phyloP scores from a whole-genome alignment of 2,797 vertebrate species.

The Gadopsis marmoratus region DNA sequence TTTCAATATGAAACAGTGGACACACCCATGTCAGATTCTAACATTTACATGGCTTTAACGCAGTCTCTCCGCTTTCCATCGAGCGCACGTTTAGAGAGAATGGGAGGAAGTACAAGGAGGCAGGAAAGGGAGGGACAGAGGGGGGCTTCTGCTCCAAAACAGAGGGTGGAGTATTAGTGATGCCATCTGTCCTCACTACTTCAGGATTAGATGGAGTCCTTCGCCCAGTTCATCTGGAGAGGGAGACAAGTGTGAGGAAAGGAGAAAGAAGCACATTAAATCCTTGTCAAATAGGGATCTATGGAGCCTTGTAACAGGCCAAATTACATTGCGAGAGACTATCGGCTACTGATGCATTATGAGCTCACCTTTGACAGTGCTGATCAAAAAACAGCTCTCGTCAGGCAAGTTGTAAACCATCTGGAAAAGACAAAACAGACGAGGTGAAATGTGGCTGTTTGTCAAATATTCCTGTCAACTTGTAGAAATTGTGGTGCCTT shows the following conservation, averaged over 20 bases:
- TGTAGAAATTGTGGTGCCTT: background rate
- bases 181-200: constrained; percentile 77
- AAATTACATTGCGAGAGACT: background rate
- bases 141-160: constrained; percentile 75
- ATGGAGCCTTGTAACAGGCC: background rate
- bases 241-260: constrained; percentile 18
- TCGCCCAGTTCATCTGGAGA: constrained; percentile 91
- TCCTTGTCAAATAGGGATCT: constrained; percentile 11
- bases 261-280: constrained; percentile 32
- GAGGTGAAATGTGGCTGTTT: background rate
- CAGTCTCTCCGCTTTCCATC: constrained; percentile 76
- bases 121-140: constrained; percentile 73
- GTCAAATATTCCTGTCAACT: background rate
- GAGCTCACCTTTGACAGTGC: constrained; percentile 91
- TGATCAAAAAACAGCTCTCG: constrained; percentile 95
- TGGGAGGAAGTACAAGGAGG: constrained; percentile 67
- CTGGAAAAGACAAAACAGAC: constrained; percentile 69
- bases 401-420: constrained; percentile 97
- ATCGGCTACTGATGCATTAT: background rate
- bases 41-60: constrained; percentile 86
- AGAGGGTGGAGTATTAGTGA: constrained; percentile 79
- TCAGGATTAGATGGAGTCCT: constrained; percentile 87
- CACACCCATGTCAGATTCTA: constrained; percentile 90
- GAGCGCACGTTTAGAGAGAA: constrained; percentile 65
- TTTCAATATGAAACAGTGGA: constrained; percentile 91